phyloP scores from a whole-genome alignment of 1,140 invertebrate species.

The Chironomus striatipennis region DNA sequence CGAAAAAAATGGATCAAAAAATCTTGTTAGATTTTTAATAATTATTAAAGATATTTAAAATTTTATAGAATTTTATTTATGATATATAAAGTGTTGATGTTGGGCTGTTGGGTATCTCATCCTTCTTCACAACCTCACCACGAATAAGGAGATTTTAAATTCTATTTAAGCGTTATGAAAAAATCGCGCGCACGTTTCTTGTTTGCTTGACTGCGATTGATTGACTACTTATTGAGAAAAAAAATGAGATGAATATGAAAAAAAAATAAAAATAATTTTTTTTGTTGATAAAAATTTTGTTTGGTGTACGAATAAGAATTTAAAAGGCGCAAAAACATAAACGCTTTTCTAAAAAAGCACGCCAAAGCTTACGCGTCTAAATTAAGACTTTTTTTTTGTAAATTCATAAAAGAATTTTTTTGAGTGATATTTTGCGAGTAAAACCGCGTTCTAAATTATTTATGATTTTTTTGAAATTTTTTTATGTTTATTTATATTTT shows the following conservation, averaged over 20 bases:
- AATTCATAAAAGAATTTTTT: background rate
- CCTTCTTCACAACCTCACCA: too few relatives aligned
- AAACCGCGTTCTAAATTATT: conserved; percentile 7
- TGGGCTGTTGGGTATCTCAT: too few relatives aligned
- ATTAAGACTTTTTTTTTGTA: background rate
- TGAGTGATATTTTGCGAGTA: conserved; percentile 12
- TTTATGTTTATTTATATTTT: background rate
- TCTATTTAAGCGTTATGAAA: too few relatives aligned
- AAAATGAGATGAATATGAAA: background rate
- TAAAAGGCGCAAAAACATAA: too few relatives aligned
- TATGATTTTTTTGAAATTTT: background rate
- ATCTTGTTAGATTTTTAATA: conserved; percentile 8
- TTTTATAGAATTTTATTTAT: too few relatives aligned
- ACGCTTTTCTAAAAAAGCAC: too few relatives aligned
- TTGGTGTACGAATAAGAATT: too few relatives aligned
- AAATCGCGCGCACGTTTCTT: background rate
- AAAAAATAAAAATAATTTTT: background rate
- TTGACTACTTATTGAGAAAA: background rate
- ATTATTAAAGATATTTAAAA: background rate
- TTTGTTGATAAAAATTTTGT: too few relatives aligned
- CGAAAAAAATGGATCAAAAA: background rate
- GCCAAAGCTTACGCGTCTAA: background rate
- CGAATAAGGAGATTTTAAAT: too few relatives aligned
- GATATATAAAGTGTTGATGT: too few relatives aligned
- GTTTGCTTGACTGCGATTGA: conserved; percentile 11